These are phyloP conservation scores for Lochmaea crataegi DNA, from an alignment of 2,888 invertebrate species.

Conservation along the genomic window DNA sequence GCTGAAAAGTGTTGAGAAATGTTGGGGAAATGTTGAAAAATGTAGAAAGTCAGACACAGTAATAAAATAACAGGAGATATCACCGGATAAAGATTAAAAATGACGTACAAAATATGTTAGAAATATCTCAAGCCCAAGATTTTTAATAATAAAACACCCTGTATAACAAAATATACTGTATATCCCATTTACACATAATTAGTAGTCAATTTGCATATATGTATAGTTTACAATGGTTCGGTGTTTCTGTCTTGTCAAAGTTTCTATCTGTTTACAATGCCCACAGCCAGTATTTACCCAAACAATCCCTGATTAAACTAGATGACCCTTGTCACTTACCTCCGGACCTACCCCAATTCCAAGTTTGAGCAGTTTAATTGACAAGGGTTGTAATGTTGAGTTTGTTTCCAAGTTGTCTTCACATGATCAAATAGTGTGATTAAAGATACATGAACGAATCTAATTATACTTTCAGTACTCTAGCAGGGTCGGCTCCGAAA, in stretches of 20 bases:
- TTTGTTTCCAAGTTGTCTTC: slow-evolving; percentile 9
- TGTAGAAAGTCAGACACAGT: too few relatives aligned
- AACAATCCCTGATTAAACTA: slow-evolving; percentile 24
- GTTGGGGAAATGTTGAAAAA: too few relatives aligned
- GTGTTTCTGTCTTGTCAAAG: slow-evolving; percentile 3
- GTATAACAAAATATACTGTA: too few relatives aligned
- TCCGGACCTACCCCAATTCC: slow-evolving; percentile 24
- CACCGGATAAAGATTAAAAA: too few relatives aligned
- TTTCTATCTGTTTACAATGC: slow-evolving; percentile 15
- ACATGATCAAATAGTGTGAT: background rate
- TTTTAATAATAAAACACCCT: too few relatives aligned
- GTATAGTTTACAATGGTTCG: background rate
- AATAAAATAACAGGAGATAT: too few relatives aligned
- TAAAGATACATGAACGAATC: too few relatives aligned
- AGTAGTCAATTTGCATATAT: slow-evolving; percentile 14
- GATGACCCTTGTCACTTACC: slow-evolving; percentile 24
- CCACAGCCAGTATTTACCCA: slow-evolving; percentile 19
- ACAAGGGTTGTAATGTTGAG: slow-evolving; percentile 21
- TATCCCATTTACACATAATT: background rate
- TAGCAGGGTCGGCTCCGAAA: too few relatives aligned
- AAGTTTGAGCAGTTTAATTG: slow-evolving; percentile 25
- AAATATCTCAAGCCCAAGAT: too few relatives aligned
- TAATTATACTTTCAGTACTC: too few relatives aligned
- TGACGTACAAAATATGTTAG: too few relatives aligned
- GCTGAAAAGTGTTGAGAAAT: too few relatives aligned